Evolutionary conservation across 2,888 invertebrate genomes (phyloP), one percentile per base, ranked within the genome.

Genomic region (Lasioglossum figueresi): DNA sequence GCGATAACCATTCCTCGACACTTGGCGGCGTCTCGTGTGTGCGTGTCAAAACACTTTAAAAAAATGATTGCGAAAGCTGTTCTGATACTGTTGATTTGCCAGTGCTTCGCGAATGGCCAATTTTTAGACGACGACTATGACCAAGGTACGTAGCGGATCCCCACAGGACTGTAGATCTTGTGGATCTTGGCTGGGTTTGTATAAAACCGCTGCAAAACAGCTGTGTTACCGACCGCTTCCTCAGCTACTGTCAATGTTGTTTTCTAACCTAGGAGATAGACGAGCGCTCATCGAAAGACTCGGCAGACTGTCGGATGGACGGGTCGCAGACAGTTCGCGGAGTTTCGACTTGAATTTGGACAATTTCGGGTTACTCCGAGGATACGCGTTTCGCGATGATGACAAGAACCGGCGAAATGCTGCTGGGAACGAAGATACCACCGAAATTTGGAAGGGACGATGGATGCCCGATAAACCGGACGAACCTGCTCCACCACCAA

Each of bases 381-480:
- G 72, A 6, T 72, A 78, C n/a, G 66, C 45, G 14, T 52, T 52
- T 16, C 63, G 31, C 23, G 14, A 14, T 3, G 43, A 45, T 8
- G 56, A 63, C 0, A 74, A 79, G 23, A 76, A 40, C 63, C 89
- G 88, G 16, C 90, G 91, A 43, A 83, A 88, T 14, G 75, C 80
- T 1, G 78, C 88, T 10, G 63, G 63, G 6, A 85, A 91, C 63
- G 87, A 63, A 4, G 87, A 19, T 73, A n/a, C 88, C 72, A 93
- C 88, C 71, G 93, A 94, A 66, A 87, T 91, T 52, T 95, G 95
- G 95, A 92, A 88, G 0, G 95, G 95, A 27, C 93, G 94, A 40
- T 95, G 95, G 95, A 92, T 95, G 89, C 95, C 95, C 0, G 93
- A 93, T 8, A 92, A 91, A 76, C 89, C 91, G 2, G 86, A 83